phyloP scores from a whole-genome alignment of 2,113 vertebrate species.

The Dasyornis broadbenti region DNA sequence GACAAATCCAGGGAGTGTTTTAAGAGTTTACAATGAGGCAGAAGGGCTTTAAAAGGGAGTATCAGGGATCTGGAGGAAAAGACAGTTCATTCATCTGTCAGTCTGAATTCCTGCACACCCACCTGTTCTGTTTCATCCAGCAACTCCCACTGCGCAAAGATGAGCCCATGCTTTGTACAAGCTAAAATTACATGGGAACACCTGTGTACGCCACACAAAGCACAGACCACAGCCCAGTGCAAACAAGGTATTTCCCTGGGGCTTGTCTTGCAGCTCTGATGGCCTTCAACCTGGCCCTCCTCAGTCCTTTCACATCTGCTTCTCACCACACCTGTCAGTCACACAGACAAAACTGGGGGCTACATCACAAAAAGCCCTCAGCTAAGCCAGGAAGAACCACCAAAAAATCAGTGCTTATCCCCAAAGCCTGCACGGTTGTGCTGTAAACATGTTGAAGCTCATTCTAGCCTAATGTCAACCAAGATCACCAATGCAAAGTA shows the following conservation, averaged over 20 bases:
- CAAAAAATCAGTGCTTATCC: background rate
- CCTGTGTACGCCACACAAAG: conserved; percentile 24
- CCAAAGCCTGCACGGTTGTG: background rate
- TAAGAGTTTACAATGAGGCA: background rate
- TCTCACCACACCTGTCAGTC: background rate
- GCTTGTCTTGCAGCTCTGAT: background rate
- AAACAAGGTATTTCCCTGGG: background rate
- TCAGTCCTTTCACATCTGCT: background rate
- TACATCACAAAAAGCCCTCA: background rate
- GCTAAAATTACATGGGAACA: conserved; percentile 41
- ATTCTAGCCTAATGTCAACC: background rate
- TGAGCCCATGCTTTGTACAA: background rate
- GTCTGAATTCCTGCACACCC: background rate
- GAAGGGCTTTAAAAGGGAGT: background rate
- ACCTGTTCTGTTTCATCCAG: conserved; percentile 8
- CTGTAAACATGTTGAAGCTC: background rate
- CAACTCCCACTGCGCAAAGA: background rate
- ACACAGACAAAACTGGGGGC: background rate
- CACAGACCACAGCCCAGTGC: background rate
- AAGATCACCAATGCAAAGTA: background rate
- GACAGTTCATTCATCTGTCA: background rate
- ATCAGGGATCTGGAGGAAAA: background rate
- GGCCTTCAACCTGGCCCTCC: background rate
- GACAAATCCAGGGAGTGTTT: background rate
- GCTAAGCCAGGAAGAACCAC: background rate